Base-by-base conservation (phyloP, 2,797 vertebrate species). In the Pagetopsis macropterus region DNA sequence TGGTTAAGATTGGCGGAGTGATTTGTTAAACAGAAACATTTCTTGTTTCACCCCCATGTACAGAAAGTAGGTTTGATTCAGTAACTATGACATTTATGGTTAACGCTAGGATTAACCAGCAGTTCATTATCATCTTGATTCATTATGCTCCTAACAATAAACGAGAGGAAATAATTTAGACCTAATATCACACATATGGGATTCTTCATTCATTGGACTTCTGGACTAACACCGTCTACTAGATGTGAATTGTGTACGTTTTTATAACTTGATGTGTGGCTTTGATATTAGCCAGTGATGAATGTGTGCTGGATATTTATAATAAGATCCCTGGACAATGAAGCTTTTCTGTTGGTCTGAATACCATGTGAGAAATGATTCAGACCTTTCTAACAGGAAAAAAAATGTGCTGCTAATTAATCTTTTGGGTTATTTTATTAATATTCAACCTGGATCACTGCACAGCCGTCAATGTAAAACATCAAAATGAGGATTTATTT, bases 221-320 rank as follows among this genome's bases (percentile, higher is more conserved):
- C 13, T 43, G 51, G 54, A 82, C 50, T 80, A 84, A 75, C 72
- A 65, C 58, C 56, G 70, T 64, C 65, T 65, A 70, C 56, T 78
- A 49, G 82, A 67, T 49, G 71, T 77, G 76, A 70, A 79, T 79
- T 27, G 7, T 78, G 48, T 69, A 75, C 17, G 37, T 75, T 79
- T 76, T 68, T 59, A 64, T 77, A 70, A 23, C 45, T 69, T 90
- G 87, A 91, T 85, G 62, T 63, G 88, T 76, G 33, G 60, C 67
- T 80, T 76, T 88, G 88, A 84, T 90, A 89, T 89, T 91, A 89
- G 52, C 77, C 70, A 65, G 76, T 80, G 77, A 88, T 83, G 62
- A 89, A 86, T 87, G 76, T 3, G 2, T 19, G 52, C 71, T 55
- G 54, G 2, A 45, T 58, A 33, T 85, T 82, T 72, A 72, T 81